Percentiles rank a stretch among this genome's conserved stretches.
Evolutionary conservation across 1,140 invertebrate genomes (phyloP).

Genomic region (Mycetomoellerius zeteki): DNA sequence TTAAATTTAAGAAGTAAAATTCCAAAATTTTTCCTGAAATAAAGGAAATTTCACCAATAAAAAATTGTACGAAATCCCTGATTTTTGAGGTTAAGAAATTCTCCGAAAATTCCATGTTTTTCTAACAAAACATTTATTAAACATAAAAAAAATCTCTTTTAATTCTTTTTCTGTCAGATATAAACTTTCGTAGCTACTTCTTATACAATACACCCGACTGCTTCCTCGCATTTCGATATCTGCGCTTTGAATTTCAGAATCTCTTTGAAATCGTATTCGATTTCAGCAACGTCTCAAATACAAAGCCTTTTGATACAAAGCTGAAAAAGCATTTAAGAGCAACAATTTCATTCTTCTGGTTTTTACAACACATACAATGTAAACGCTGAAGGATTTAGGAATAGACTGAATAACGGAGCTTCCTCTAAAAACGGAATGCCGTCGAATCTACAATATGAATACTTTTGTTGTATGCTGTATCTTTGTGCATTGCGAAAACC

Average conservation of each 20-base stretch:
- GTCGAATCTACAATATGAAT: slow-evolving; percentile 18
- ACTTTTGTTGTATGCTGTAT: neutral
- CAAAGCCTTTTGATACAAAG: neutral
- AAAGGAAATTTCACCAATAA: no score
- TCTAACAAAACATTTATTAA: no score
- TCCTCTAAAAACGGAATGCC: neutral
- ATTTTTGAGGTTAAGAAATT: no score
- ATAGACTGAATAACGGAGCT: neutral
- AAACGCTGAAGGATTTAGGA: neutral
- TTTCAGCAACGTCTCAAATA: neutral
- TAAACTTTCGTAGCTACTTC: neutral
- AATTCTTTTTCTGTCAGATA: neutral
- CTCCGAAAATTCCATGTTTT: no score
- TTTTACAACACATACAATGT: neutral
- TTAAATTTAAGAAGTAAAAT: no score
- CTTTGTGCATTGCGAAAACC: neutral
- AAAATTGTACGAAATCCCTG: no score
- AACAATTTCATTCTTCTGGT: slow-evolving; percentile 7
- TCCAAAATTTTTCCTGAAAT: no score
- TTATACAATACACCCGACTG: neutral
- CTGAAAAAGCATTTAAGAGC: neutral
- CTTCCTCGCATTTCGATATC: neutral
- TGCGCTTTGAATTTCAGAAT: neutral
- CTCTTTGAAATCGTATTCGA: neutral
- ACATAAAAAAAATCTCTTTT: neutral